phyloP scores from a whole-genome alignment of 37 sponge, comb jelly and placozoan species.

The Halichondria panicea region DNA sequence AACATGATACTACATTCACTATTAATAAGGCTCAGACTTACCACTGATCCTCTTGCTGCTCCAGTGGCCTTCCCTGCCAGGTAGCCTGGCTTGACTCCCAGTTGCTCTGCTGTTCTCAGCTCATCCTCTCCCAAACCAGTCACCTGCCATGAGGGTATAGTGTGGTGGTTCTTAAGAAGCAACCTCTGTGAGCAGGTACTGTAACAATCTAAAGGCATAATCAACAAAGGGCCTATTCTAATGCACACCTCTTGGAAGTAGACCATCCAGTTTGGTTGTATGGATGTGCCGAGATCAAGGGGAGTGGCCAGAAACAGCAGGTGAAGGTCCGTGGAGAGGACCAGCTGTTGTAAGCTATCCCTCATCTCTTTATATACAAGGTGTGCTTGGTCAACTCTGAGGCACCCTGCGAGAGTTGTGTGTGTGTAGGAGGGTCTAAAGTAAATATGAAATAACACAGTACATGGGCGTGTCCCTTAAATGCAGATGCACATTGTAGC shows the following conservation, averaged over 20 bases:
- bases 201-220: no score
- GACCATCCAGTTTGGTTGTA: constrained; percentile 85
- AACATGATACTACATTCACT: no score
- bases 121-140: constrained; percentile 53
- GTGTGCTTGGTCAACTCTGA: constrained; percentile 52
- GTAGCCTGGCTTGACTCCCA: constrained; percentile 48
- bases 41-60: constrained; percentile 16
- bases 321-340: constrained; percentile 84
- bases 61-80: constrained; percentile 71
- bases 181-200: no score
- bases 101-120: constrained; percentile 58
- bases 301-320: constrained; percentile 87
- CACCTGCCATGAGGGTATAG: no score
- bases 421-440: no score
- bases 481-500: background rate
- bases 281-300: constrained; percentile 49
- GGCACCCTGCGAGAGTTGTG: no score
- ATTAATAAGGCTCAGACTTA: no score
- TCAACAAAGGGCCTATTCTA: no score
- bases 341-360: constrained; percentile 55
- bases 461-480: no score
- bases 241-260: constrained; percentile 72
- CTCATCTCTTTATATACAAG: constrained; percentile 41
- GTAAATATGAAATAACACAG: background rate
- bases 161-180: no score